phyloP scores from a whole-genome alignment of 2,888 invertebrate species.

The Mantis religiosa region DNA sequence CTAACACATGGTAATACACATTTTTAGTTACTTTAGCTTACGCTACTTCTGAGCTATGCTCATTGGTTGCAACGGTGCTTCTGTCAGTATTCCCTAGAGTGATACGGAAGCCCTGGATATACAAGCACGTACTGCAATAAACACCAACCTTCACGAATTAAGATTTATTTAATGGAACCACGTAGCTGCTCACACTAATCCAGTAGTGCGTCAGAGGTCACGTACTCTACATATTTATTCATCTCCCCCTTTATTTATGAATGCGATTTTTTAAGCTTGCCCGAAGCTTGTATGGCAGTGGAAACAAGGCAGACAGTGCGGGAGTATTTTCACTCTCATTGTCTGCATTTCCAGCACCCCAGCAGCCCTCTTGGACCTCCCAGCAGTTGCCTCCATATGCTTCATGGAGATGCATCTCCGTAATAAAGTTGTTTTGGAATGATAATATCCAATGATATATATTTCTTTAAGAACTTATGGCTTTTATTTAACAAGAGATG shows the following conservation, averaged over 20 bases:
- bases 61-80: too few relatives aligned
- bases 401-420: not conserved
- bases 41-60: too few relatives aligned
- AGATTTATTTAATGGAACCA: not conserved
- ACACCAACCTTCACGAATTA: not conserved
- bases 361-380: not conserved
- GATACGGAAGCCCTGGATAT: not conserved
- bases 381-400: not conserved
- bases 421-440: not conserved
- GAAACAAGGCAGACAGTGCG: not conserved
- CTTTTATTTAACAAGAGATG: not conserved
- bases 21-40: too few relatives aligned
- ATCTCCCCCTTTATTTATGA: not conserved
- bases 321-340: not conserved
- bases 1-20: too few relatives aligned
- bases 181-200: not conserved
- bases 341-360: not conserved
- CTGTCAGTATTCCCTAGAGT: too few relatives aligned
- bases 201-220: not conserved
- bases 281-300: not conserved
- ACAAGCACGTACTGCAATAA: not conserved
- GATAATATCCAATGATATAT: not conserved
- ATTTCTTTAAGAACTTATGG: not conserved
- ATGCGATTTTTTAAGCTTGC: not conserved
- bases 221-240: slow-evolving; percentile 3